Evolutionary conservation across 2,888 invertebrate genomes (phyloP), one percentile per base, ranked within the genome.

Genomic region (Tipula vernalis): DNA sequence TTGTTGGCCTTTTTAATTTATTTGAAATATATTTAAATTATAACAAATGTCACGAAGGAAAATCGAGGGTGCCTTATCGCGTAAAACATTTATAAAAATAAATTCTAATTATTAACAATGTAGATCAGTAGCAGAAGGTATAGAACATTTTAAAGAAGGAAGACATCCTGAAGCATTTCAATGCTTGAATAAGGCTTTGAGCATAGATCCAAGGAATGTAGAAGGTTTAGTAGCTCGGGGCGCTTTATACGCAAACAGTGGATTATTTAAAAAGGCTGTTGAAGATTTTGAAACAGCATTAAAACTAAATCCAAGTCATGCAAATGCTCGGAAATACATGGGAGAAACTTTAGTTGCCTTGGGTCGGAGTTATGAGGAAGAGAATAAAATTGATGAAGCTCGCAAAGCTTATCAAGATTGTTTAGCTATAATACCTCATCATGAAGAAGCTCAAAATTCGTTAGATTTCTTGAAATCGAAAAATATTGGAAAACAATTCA

Each of bases 81-180:
- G 12, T 36, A 83, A 42, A 12, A 18, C 2, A 71, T 42, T 86
- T 86, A 85, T 86, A 71, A 86, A 85, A 86, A 18, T 86, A 42
- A 28, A 42, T 83, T 87, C 85, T 28, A 83, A 10, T 86, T 84
- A 44, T 44, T 13, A 84, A 86, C 2, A 86, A 84, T 44, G 42
- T 87, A 91, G 91, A 87, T 96, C 95, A 90, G 98, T 98, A 36
- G 97, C 98, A n/a, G 97, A 98, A 91, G 98, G 98, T 36, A 98
- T 98, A 89, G 96, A 96, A 90, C 96, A 97, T 92, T 98, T 98
- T 92, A 98, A 98, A 92, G 95, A 96, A 85, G 98, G 98, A 84
- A 94, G 96, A 89, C 97, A 97, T 91, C 95, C 97, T 0, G 98
- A 99, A 93, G 98, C 98, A 51, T 97, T 98, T 92, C 98, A 98